Evolutionary conservation across 2,113 vertebrate species (phyloP).

Genomic region (Mus pahari): DNA sequence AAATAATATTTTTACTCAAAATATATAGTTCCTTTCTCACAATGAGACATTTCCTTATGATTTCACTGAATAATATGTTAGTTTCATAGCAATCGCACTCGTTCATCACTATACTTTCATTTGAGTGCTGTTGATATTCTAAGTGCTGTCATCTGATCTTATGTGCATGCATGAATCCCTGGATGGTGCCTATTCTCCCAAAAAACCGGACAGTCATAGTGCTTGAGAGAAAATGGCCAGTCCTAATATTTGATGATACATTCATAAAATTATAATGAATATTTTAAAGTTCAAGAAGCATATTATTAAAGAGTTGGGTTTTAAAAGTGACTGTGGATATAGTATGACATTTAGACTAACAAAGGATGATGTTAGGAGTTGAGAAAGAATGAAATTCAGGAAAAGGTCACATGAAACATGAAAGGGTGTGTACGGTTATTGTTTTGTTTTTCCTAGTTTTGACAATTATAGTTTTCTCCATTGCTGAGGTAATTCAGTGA

Average conservation of each 20-base stretch:
- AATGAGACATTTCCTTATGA: not conserved
- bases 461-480: not conserved
- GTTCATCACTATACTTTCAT: not conserved
- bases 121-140: not conserved
- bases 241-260: not conserved
- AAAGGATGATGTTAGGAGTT: no score
- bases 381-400: not conserved
- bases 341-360: not conserved
- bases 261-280: constrained; percentile 18
- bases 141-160: no score
- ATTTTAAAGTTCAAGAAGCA: not conserved
- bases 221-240: not conserved
- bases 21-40: not conserved
- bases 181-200: not conserved
- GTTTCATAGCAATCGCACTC: not conserved
- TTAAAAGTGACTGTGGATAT: not conserved
- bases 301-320: not conserved
- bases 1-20: not conserved
- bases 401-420: not conserved
- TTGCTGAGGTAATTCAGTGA: no score
- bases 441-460: not conserved
- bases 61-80: not conserved
- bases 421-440: no score
- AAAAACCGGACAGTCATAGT: not conserved
- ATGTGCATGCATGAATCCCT: not conserved